A percentile compares a stretch with the other conserved stretches of the same genome.
phyloP scores from a whole-genome alignment of 2,113 vertebrate genomes.

The Thermophis baileyi region DNA sequence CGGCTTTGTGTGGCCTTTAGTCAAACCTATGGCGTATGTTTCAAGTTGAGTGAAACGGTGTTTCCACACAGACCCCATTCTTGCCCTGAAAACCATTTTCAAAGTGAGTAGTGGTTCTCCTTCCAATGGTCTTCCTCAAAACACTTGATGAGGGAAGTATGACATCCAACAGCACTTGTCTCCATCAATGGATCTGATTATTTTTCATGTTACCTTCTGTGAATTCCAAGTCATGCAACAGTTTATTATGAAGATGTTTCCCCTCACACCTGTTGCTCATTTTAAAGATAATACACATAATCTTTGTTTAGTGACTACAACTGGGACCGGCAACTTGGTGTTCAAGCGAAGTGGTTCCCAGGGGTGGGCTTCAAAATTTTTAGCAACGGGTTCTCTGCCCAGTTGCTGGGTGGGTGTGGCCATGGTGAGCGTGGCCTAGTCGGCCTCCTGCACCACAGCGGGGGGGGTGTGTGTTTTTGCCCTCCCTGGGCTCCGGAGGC shows the following conservation, averaged over 20 bases:
- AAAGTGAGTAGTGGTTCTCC: neutral
- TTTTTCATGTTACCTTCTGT: neutral
- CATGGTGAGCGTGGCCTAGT: too few relatives aligned
- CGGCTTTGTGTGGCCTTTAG: neutral
- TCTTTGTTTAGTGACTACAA: neutral
- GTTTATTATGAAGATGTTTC: neutral
- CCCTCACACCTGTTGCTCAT: neutral
- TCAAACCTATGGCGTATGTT: neutral
- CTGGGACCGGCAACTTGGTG: neutral
- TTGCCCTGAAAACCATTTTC: neutral
- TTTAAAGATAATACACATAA: neutral
- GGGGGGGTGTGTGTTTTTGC: too few relatives aligned
- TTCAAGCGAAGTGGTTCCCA: neutral
- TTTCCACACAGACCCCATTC: neutral
- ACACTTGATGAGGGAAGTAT: neutral
- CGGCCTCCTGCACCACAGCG: too few relatives aligned
- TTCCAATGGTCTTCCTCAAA: neutral
- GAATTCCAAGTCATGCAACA: neutral
- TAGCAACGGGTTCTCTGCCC: too few relatives aligned
- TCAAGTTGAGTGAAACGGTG: neutral
- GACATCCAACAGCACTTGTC: neutral
- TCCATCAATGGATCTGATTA: neutral
- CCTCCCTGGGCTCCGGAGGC: too few relatives aligned
- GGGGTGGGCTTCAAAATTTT: too few relatives aligned
- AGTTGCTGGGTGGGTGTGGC: too few relatives aligned